Conservation (phyloP, 2,797 vertebrate genomes). For the Balearica regulorum region DNA sequence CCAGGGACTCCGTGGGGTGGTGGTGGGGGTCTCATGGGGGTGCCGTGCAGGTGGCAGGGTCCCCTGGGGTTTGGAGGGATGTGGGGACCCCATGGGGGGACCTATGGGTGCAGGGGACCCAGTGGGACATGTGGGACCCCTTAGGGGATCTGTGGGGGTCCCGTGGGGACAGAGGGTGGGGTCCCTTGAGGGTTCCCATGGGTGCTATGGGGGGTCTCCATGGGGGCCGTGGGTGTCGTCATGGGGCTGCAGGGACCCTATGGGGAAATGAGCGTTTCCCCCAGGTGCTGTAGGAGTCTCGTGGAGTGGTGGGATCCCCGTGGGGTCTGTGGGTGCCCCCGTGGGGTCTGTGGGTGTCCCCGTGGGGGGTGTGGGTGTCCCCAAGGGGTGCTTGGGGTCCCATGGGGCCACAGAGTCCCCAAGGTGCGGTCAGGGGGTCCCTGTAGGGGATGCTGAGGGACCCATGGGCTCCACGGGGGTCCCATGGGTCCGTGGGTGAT, state of each 20-base stretch:
- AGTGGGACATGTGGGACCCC: rapidly evolving
- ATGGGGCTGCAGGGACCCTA: no score
- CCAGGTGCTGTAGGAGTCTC: not conserved
- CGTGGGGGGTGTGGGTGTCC: no score
- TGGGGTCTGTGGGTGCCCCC: not conserved
- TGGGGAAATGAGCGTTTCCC: not conserved
- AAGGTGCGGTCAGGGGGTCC: no score
- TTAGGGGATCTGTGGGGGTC: no score
- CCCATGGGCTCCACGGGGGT: not conserved
- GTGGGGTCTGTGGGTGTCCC: not conserved
- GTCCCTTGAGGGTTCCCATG: no score
- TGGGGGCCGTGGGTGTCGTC: not conserved
- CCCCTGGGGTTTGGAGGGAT: not conserved
- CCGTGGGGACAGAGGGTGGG: not conserved
- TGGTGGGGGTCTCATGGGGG: not conserved
- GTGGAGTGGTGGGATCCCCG: not conserved
- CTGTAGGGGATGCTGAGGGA: not conserved
- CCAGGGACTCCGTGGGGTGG: not conserved
- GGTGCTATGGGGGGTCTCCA: not conserved
- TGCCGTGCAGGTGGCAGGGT: not conserved
- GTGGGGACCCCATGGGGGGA: no score
- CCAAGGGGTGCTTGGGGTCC: no score
- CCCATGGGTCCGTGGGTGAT: not conserved
- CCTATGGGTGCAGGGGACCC: rapidly evolving
- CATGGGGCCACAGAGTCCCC: not conserved